Conservation (phyloP, 2,888 invertebrate genomes). For the Tigriopus californicus region DNA sequence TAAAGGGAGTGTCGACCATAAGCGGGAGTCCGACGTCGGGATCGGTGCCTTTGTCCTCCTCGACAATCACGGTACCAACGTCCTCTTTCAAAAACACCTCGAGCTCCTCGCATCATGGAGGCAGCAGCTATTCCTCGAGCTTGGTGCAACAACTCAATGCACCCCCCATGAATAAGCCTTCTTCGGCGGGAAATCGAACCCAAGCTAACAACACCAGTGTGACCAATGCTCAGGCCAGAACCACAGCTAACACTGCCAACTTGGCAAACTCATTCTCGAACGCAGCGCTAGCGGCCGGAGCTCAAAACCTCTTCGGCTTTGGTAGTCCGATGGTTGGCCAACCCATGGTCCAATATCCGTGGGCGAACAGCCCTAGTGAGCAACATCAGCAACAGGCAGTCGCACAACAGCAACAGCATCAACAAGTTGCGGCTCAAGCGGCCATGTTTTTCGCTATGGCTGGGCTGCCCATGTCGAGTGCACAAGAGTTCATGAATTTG, state of each 20-base stretch:
- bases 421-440: not conserved
- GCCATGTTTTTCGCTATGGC: not conserved
- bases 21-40: not conserved
- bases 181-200: not conserved
- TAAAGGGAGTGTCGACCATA: not conserved
- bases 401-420: not conserved
- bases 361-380: not conserved
- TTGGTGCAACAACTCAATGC: slow-evolving; percentile 13
- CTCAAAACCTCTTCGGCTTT: not conserved
- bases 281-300: too few relatives aligned
- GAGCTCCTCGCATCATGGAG: not conserved
- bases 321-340: not conserved
- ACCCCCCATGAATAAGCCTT: not conserved
- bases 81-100: not conserved
- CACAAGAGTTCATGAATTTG: slow-evolving; percentile 7
- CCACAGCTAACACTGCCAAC: not conserved
- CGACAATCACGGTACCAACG: not conserved
- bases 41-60: not conserved
- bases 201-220: not conserved
- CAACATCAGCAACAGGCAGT: not conserved
- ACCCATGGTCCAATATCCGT: not conserved
- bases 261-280: not conserved
- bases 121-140: not conserved
- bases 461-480: not conserved
- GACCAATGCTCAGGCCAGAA: not conserved